Evolutionary conservation across 2,888 invertebrate species (phyloP).

Genomic region (Microdon myrmicae): DNA sequence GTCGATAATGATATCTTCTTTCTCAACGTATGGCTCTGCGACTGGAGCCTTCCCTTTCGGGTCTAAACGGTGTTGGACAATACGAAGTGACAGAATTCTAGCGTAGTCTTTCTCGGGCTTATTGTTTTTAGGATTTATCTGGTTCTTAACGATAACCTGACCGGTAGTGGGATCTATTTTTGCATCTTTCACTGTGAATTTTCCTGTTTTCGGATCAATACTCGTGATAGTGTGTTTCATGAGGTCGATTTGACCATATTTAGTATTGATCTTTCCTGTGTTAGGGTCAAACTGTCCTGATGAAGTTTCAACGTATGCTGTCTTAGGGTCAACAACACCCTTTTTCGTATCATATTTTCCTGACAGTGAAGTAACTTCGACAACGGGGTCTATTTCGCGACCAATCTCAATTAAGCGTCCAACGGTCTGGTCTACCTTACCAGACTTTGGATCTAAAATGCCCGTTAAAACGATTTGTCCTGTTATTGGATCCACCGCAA

Average conservation of each 20-base stretch:
- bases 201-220: conserved; percentile 74
- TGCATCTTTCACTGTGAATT: conserved; percentile 72
- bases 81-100: conserved; percentile 71
- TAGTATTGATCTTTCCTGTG: conserved; percentile 73
- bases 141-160: conserved; percentile 72
- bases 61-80: conserved; percentile 70
- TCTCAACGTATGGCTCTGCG: too few species aligned
- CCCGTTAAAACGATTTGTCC: conserved; percentile 70
- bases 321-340: conserved; percentile 72
- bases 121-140: conserved; percentile 74
- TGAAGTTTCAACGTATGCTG: conserved; percentile 71
- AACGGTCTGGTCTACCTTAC: conserved; percentile 71
- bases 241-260: conserved; percentile 74
- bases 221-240: conserved; percentile 73
- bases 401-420: conserved; percentile 73
- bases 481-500: too few species aligned
- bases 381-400: conserved; percentile 71
- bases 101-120: conserved; percentile 74
- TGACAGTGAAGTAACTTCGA: conserved; percentile 72
- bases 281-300: conserved; percentile 73
- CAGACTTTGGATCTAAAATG: conserved; percentile 70
- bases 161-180: conserved; percentile 72
- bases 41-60: conserved; percentile 71
- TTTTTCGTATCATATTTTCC: conserved; percentile 74
- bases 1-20: conserved; percentile 41